Percentiles rank a stretch among this genome's conserved stretches.
phyloP scores from a whole-genome alignment of 2,888 invertebrate genomes.

The Cremastobaeus sp. region DNA sequence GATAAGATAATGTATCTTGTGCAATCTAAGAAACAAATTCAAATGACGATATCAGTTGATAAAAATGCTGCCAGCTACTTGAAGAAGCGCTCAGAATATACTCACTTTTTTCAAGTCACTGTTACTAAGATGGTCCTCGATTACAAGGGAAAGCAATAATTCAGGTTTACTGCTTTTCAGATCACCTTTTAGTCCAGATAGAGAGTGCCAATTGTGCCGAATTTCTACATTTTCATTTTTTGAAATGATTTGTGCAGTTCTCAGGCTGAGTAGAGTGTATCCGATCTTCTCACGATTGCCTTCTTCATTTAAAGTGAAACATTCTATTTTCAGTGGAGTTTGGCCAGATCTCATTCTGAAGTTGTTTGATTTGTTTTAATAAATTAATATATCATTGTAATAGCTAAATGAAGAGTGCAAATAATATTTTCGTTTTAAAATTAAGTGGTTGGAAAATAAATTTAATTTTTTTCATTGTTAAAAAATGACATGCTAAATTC shows the following conservation, averaged over 20 bases:
- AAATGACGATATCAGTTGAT: background rate
- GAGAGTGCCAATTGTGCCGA: slow-evolving; percentile 73
- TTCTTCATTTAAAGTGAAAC: slow-evolving; percentile 80
- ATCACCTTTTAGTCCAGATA: slow-evolving; percentile 75
- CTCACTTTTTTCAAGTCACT: slow-evolving; percentile 32
- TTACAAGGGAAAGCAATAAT: slow-evolving; percentile 73
- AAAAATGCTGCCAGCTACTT: too few species aligned
- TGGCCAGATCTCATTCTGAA: slow-evolving; percentile 85
- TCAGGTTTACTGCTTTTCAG: slow-evolving; percentile 74
- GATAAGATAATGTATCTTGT: slow-evolving; percentile 29
- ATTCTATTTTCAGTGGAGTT: slow-evolving; percentile 86
- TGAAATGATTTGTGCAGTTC: slow-evolving; percentile 84
- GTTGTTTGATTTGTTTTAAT: background rate
- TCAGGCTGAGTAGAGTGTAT: slow-evolving; percentile 83
- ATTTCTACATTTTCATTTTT: slow-evolving; percentile 77
- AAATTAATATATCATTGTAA: background rate
- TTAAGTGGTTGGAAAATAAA: background rate
- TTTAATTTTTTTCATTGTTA: too few species aligned
- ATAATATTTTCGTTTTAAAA: slow-evolving; percentile 1
- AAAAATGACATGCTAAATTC: too few species aligned
- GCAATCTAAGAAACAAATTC: slow-evolving; percentile 21
- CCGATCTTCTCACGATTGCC: slow-evolving; percentile 84
- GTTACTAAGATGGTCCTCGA: slow-evolving; percentile 68
- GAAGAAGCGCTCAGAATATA: too few species aligned
- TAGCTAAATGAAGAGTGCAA: background rate